Conservation (phyloP, 2,888 invertebrate genomes). For the Dynastes tityus region DNA sequence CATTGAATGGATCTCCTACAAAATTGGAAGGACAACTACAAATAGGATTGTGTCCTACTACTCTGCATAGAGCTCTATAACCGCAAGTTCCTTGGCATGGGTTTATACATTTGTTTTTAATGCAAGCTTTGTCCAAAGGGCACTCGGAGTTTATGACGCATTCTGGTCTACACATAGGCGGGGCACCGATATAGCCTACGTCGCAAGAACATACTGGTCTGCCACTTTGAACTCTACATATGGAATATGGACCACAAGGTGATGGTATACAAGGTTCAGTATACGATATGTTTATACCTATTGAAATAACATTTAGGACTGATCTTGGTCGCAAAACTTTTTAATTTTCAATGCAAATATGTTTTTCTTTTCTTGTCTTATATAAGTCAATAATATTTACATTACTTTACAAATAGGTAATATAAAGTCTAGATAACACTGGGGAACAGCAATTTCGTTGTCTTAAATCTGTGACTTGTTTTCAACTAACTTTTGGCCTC, state of each 20-base stretch:
- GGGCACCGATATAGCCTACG: constrained; percentile 81
- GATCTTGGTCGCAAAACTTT: no score
- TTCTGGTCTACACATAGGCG: constrained; percentile 84
- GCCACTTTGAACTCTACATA: constrained; percentile 80
- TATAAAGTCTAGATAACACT: no score
- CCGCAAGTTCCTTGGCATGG: constrained; percentile 87
- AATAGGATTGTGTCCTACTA: constrained; percentile 85
- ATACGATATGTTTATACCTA: constrained; percentile 68
- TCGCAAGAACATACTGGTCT: constrained; percentile 86
- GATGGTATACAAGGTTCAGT: constrained; percentile 83
- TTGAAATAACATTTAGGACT: constrained; percentile 16
- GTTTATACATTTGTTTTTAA: constrained; percentile 84
- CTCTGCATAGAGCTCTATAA: constrained; percentile 83
- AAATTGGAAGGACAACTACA: constrained; percentile 82
- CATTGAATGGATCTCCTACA: constrained; percentile 84
- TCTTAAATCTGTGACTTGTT: no score
- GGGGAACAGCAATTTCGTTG: no score
- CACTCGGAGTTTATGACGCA: constrained; percentile 87
- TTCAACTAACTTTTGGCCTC: no score
- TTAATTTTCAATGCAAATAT: constrained; percentile 7
- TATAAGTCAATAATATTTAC: neutral
- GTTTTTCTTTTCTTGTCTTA: neutral
- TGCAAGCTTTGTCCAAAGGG: constrained; percentile 82
- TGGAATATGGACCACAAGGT: constrained; percentile 86
- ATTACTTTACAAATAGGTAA: neutral